Conservation (phyloP, 2,888 invertebrate genomes). For the Tortricodes alternella region DNA sequence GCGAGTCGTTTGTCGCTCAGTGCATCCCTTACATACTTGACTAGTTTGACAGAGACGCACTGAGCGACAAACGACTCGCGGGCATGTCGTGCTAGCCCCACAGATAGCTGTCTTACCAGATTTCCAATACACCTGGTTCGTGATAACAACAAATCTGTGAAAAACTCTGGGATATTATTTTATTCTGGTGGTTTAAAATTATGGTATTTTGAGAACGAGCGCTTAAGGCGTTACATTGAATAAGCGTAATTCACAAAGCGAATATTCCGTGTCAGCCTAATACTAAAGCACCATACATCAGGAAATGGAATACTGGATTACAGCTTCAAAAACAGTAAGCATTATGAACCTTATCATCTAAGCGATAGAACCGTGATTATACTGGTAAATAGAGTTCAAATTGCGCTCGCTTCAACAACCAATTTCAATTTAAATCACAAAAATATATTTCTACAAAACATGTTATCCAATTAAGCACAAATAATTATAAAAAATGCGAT, state of each 20-base stretch:
- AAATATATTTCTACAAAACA: background rate
- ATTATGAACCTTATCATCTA: background rate
- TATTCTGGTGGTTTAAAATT: too few relatives aligned
- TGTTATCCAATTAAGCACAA: background rate
- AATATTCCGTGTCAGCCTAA: conserved; percentile 5
- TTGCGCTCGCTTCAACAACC: background rate
- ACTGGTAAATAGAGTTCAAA: background rate
- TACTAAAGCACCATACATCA: conserved; percentile 18
- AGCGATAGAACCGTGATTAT: background rate
- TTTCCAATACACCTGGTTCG: too few relatives aligned
- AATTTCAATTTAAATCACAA: background rate
- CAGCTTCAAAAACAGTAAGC: background rate
- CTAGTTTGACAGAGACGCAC: too few relatives aligned
- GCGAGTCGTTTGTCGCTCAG: too few relatives aligned
- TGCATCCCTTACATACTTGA: too few relatives aligned
- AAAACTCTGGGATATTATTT: too few relatives aligned
- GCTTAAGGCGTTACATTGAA: conserved; percentile 15
- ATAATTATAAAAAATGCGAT: conserved; percentile 3
- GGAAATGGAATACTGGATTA: background rate
- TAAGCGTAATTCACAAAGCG: conserved; percentile 23
- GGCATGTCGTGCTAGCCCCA: too few relatives aligned
- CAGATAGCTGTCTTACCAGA: too few relatives aligned
- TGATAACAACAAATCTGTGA: too few relatives aligned
- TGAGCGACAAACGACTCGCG: too few relatives aligned
- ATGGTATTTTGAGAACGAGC: too few relatives aligned